Evolutionary conservation across 1,140 invertebrate species (phyloP), one percentile per base, ranked within the genome.

Genomic region (Dendroctonus valens): DNA sequence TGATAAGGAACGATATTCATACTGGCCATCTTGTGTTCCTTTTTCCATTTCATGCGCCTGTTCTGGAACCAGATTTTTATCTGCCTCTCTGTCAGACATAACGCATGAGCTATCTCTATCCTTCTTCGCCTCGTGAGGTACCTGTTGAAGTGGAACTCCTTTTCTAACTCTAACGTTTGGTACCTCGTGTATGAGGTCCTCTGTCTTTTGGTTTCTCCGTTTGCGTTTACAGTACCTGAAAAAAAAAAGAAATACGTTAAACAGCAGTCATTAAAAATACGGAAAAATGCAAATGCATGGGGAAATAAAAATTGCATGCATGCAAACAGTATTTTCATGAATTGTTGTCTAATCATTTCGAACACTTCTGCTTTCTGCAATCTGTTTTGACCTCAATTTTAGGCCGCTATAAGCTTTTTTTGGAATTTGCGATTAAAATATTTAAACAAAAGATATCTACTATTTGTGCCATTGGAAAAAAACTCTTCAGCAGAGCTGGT

Each of bases 11-110:
- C 90, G 76, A 94, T 92, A 83, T 94, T 94, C 92, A 94, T 94
- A 75, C 90, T 93, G 73, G 93, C 92, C 90, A 95, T 95, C 84
- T 98, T 97, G 84, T 98, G 94, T 81, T 98, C 96, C 84, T 98
- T 98, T 87, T 98, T 98, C 95, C 95, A 98, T 81, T 98, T 98
- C 96, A 98, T 98, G 70, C 96, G 85, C 63, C 96, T 84, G 81
- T 98, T 98, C 83, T 98, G 95, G 84, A 98, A 93, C 92, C 92
- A 94, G 72, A 94, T 93, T 83, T 96, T 96, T 72, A 95, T 91
- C 76, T 94, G 91, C 73, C 93, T 83, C 79, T 97, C 95, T 59
- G 91, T 93, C 44, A 96, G 84, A 79, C 91, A 92, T 53, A 96
- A 84, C 14, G 90, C 87, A 81, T 90, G 92, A 6, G 95, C 92